Percentiles rank a stretch among this genome's conserved stretches.
phyloP scores from a whole-genome alignment of 2,888 invertebrate genomes.

The Catocala fraxini region DNA sequence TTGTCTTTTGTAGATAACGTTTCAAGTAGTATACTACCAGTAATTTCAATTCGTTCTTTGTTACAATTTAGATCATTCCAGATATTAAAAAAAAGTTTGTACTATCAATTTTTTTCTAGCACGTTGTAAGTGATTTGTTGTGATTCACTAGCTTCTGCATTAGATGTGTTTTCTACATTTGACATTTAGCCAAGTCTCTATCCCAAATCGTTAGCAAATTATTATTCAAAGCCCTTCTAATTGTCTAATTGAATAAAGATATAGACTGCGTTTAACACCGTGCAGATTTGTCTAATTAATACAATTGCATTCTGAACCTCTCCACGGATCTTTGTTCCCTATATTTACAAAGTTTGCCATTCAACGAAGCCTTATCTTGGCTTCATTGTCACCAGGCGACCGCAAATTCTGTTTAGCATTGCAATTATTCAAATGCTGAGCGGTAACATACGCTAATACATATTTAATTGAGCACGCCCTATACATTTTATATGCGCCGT shows the following conservation, averaged over 20 bases:
- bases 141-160: too few species aligned
- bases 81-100: too few species aligned
- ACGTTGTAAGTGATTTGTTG: too few species aligned
- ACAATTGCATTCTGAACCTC: conserved; percentile 46
- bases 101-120: too few species aligned
- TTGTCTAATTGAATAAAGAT: conserved; percentile 50
- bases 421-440: conserved; percentile 70
- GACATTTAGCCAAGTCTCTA: conserved; percentile 8
- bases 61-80: not conserved
- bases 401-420: conserved; percentile 65
- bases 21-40: conserved; percentile 19
- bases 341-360: conserved; percentile 55
- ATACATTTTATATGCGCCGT: conserved; percentile 65
- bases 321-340: conserved; percentile 45
- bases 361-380: conserved; percentile 50
- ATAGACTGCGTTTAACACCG: conserved; percentile 25
- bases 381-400: conserved; percentile 53
- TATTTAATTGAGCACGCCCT: conserved; percentile 80
- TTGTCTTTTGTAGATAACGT: conserved; percentile 44
- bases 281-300: conserved; percentile 51
- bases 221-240: conserved; percentile 42
- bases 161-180: not conserved
- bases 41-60: not conserved
- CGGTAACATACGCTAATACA: conserved; percentile 77
- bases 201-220: conserved; percentile 13